phyloP scores from a whole-genome alignment of 64 coral and sea anemone species.

The Catalaphyllia jardinei region DNA sequence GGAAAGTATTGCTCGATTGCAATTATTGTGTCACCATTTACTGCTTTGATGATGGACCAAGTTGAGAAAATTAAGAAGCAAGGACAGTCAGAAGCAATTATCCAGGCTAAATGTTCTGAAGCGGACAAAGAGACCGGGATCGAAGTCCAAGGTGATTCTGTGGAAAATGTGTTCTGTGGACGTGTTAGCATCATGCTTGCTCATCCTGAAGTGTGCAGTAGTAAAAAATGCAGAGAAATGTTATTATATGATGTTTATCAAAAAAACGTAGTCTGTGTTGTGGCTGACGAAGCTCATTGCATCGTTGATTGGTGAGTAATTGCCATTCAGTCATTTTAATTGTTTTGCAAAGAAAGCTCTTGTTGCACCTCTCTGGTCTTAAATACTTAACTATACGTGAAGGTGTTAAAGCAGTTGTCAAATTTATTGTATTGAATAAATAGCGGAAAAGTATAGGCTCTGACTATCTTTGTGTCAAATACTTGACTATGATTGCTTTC shows the following conservation, averaged over 20 bases:
- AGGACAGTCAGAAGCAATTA: background rate
- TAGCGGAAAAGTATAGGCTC: too few relatives aligned
- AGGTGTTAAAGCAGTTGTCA: too few relatives aligned
- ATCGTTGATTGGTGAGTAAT: slow-evolving; percentile 20
- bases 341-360: background rate
- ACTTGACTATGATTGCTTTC: too few relatives aligned
- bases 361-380: too few relatives aligned
- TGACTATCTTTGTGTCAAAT: too few relatives aligned
- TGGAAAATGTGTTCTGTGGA: background rate
- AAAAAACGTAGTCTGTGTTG: slow-evolving; percentile 17
- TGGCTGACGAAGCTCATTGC: slow-evolving; percentile 4
- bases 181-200: background rate
- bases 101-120: background rate
- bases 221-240: background rate
- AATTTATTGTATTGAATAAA: too few relatives aligned
- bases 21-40: slow-evolving; percentile 20
- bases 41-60: slow-evolving; percentile 16
- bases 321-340: background rate
- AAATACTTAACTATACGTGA: too few relatives aligned
- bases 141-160: background rate
- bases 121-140: background rate
- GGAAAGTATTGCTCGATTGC: slow-evolving; percentile 12
- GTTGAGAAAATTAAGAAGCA: slow-evolving; percentile 9
- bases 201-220: background rate
- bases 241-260: too few relatives aligned